Evolutionary conservation across 1,140 invertebrate species (phyloP).

Genomic region (Cydia fagiglandana): DNA sequence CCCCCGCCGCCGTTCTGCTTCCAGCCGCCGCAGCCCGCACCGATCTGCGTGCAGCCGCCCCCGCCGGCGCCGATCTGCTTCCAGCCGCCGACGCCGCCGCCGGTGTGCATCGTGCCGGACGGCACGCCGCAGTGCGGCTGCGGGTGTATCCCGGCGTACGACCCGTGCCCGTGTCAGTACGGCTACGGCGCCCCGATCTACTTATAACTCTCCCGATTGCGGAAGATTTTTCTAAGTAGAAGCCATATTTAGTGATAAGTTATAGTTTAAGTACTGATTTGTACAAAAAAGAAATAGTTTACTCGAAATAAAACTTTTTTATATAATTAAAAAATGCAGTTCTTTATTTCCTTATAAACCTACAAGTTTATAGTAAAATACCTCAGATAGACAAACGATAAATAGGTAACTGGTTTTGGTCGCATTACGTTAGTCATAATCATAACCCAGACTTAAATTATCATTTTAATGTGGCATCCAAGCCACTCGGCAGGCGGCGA

Average conservation of each 20-base stretch:
- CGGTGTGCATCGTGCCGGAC: constrained; percentile 37
- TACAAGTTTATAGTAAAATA: too few species aligned
- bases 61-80: constrained; percentile 60
- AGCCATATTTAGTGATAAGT: constrained; percentile 3
- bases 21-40: constrained; percentile 56
- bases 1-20: constrained; percentile 56
- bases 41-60: constrained; percentile 62
- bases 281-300: background rate
- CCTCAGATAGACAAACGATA: background rate
- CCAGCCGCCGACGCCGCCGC: constrained; percentile 47
- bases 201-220: constrained; percentile 7
- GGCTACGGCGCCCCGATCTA: background rate
- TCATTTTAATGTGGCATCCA: background rate
- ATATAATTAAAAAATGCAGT: background rate
- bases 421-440: too few species aligned
- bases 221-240: background rate
- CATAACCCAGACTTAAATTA: background rate
- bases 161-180: constrained; percentile 22
- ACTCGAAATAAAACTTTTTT: background rate
- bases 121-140: constrained; percentile 38
- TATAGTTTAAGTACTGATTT: background rate
- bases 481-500: background rate
- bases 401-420: background rate
- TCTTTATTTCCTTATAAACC: background rate
- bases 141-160: constrained; percentile 40